Conservation (phyloP, 2,113 vertebrate species). For the Orycteropus afer region DNA sequence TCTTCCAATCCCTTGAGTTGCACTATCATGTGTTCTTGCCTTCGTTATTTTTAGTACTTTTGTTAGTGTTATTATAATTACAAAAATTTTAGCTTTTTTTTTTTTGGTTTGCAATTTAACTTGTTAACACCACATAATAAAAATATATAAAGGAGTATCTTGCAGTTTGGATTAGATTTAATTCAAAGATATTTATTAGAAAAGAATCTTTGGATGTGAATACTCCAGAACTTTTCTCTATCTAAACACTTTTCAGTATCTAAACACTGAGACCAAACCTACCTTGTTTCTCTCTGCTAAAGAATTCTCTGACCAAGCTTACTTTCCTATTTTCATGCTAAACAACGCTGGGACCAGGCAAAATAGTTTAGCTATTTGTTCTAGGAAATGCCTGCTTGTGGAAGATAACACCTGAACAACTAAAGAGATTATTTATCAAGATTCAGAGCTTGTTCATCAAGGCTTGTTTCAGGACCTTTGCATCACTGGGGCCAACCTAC, state of each 20-base stretch:
- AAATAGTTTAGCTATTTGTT: constrained; percentile 52
- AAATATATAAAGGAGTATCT: neutral
- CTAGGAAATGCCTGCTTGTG: constrained; percentile 44
- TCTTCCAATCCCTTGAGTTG: neutral
- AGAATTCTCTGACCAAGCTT: constrained; percentile 12
- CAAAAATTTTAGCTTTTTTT: neutral
- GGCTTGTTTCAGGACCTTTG: constrained; percentile 20
- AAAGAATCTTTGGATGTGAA: constrained; percentile 46
- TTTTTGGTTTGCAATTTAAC: neutral
- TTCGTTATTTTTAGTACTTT: constrained; percentile 34
- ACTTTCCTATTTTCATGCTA: constrained; percentile 17
- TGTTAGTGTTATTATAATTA: constrained; percentile 50
- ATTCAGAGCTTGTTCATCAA: neutral
- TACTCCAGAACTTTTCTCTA: constrained; percentile 27
- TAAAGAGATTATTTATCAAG: constrained; percentile 50
- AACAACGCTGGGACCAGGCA: constrained; percentile 43
- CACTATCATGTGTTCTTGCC: constrained; percentile 49
- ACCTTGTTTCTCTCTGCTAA: neutral
- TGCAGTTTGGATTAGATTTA: constrained; percentile 37
- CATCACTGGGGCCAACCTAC: neutral
- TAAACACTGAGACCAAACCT: neutral
- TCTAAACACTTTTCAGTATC: too few species aligned
- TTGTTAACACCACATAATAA: constrained; percentile 37
- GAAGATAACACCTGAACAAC: constrained; percentile 59
- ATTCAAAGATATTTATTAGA: constrained; percentile 41